Base-by-base conservation (phyloP, 2,113 vertebrate species). In the Tapirus terrestris region DNA sequence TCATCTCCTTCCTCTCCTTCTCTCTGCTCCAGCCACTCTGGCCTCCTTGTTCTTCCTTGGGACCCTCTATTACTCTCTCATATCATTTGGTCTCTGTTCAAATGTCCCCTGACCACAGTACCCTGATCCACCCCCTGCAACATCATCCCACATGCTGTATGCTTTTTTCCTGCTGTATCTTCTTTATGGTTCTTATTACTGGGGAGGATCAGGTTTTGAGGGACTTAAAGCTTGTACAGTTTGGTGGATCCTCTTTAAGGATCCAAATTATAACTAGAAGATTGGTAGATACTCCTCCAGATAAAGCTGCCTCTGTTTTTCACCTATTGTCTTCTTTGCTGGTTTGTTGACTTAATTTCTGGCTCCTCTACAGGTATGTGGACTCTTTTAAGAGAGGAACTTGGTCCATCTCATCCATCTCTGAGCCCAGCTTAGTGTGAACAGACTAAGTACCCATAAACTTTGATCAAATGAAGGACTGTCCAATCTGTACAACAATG, bases 1-100 rank as follows among this genome's bases (percentile, higher is more conserved):
- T 43, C 3, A 1, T 39, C 29, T 33, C 25, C 4, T 20, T 6
- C 20, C n/a, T 29, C 56, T 61, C 20, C 13, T 2, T 10, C 51
- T 3, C 25, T 14, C 9, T n/a, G 36, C 36, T 31, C 7, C 31
- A 53, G 61, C 33, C 70, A 67, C 25, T 3, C 4, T 8, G 60
- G 12, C 33, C 43, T 67, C 43, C 58, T 12, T 31, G 29, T 17
- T 58, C 29, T 12, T 48, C 20, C 53, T 33, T 6, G 65, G 29
- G 36, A 51, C 9, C 48, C 23, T n/a, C 48, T 23, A 0, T 21
- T 1, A 2, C 13, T 16, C 14, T 25, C 13, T 60, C 10, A 0
- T 5, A 0, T 12, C 27, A 29, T 14, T 58, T 31, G 20, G 17
- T 77, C 73, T 72, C 58, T 56, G 8, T 25, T 39, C 20, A 5